Percentiles rank a stretch among this genome's conserved stretches.
Conservation (phyloP, 2,113 vertebrate species). For the Antennarius striatus region DNA sequence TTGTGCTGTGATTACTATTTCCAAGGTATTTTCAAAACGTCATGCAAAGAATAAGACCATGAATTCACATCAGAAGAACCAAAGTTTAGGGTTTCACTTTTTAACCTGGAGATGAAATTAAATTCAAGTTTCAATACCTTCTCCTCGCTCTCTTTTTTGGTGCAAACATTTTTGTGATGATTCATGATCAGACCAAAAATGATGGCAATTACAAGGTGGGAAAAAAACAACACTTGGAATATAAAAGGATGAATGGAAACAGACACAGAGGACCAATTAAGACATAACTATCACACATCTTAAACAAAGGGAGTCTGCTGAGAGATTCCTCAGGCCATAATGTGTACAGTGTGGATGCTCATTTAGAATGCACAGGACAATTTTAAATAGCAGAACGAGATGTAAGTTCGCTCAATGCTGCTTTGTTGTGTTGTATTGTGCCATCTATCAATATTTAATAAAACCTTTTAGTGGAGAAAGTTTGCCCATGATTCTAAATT, state of each 20-base stretch:
- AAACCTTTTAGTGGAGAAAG: not conserved
- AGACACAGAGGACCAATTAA: conserved; percentile 78
- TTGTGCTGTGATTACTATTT: conserved; percentile 82
- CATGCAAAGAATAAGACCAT: conserved; percentile 78
- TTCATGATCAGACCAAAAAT: conserved; percentile 63
- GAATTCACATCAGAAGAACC: conserved; percentile 69
- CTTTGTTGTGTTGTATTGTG: conserved; percentile 1
- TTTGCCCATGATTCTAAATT: too few relatives aligned
- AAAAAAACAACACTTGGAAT: conserved; percentile 58
- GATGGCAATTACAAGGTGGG: conserved; percentile 70
- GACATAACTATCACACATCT: conserved; percentile 70
- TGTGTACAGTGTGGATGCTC: conserved; percentile 15
- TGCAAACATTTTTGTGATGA: conserved; percentile 65
- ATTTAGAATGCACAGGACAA: conserved; percentile 17
- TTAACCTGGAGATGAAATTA: conserved; percentile 64
- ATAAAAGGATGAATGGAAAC: conserved; percentile 54
- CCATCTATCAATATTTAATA: not conserved
- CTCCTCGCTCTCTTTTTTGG: conserved; percentile 52
- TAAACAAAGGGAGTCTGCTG: conserved; percentile 48
- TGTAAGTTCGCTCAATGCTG: conserved; percentile 6
- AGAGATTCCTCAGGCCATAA: conserved; percentile 62
- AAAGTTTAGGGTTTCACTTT: conserved; percentile 60
- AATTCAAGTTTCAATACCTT: conserved; percentile 32
- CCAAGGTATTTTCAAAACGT: conserved; percentile 77
- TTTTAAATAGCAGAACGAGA: conserved; percentile 21